phyloP scores from a whole-genome alignment of 2,888 invertebrate genomes.

The Drosophila nr. perissopoda region DNA sequence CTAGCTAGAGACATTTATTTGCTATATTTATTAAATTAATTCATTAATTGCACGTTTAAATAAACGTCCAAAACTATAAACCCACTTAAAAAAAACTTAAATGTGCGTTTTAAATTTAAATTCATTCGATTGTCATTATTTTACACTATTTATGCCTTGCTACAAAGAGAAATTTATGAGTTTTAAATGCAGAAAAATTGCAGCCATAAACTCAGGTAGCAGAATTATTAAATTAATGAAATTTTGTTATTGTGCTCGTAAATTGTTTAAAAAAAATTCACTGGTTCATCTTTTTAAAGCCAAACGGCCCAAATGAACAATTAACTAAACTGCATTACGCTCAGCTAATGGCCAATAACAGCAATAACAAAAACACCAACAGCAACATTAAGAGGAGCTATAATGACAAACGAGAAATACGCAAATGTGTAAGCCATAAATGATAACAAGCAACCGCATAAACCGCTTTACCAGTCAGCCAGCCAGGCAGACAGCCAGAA shows the following conservation, averaged over 20 bases:
- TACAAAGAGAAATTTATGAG: too few relatives aligned
- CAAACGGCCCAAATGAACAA: slow-evolving; percentile 36
- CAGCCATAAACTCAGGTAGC: neutral
- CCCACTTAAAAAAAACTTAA: slow-evolving; percentile 29
- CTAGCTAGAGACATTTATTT: neutral
- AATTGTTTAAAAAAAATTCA: neutral
- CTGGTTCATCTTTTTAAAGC: slow-evolving; percentile 1
- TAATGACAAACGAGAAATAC: slow-evolving; percentile 39
- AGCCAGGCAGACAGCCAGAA: neutral
- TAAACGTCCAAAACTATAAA: slow-evolving; percentile 7
- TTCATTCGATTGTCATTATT: slow-evolving; percentile 11
- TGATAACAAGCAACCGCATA: slow-evolving; percentile 73
- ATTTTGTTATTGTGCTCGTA: neutral
- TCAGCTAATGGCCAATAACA: slow-evolving; percentile 47
- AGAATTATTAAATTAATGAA: neutral
- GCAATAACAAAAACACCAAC: slow-evolving; percentile 17
- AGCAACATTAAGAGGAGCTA: neutral
- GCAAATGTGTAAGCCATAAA: slow-evolving; percentile 78
- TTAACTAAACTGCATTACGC: slow-evolving; percentile 63
- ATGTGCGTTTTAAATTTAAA: slow-evolving; percentile 36
- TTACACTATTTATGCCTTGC: neutral
- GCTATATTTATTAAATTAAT: too few relatives aligned
- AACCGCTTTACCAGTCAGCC: slow-evolving; percentile 56
- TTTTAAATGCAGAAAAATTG: neutral
- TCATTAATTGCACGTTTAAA: slow-evolving; percentile 49